Base-by-base conservation (phyloP, 2,113 vertebrate genomes). In the Trogon surrucura region DNA sequence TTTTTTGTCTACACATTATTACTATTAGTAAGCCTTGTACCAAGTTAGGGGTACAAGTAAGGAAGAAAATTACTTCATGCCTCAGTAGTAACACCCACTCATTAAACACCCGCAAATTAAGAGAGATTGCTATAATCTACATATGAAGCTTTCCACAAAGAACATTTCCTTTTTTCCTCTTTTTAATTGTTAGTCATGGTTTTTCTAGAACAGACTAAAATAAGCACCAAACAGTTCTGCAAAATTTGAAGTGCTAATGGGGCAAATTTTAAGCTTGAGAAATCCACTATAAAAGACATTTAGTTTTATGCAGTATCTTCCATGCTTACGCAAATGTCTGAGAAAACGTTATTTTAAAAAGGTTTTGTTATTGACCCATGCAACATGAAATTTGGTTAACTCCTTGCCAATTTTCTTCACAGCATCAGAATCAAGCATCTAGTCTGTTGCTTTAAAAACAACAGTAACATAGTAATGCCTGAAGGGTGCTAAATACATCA, bases 11-110 rank as follows among this genome's bases (percentile, higher is more conserved):
- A 38, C 70, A n/a, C 18, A 25, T 26, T 20, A 70, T 44, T 44
- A 22, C 30, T 13, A 16, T n/a, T 54, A 5, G 23, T 34, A 74
- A 36, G 38, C 41, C 20, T 44, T 16, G 8, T 6, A 72, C 10
- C 18, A 36, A 58, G 6, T 26, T 9, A 44, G 9, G 13, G 5
- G 8, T n/a, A n/a, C 11, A 50, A 32, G 8, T 0, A 16, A 7
- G 3, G 14, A 17, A 11, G 17, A 14, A 23, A 14, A 26, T 17
- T 2, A 44, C 25, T 22, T 44, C 48, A 64, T 10, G 27, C 16
- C 4, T 81, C 38, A 67, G 38, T 54, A 71, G 7, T 62, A 74
- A 58, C 15, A 67, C 2, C 7, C 62, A 32, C 13, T 56, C 15
- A 26, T 64, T 61, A 69, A 85, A 64, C 23, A 85, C 0, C 38